Base-by-base conservation (phyloP, 37 sponge, comb jelly and placozoan genomes). In the Tethya wilhelma region DNA sequence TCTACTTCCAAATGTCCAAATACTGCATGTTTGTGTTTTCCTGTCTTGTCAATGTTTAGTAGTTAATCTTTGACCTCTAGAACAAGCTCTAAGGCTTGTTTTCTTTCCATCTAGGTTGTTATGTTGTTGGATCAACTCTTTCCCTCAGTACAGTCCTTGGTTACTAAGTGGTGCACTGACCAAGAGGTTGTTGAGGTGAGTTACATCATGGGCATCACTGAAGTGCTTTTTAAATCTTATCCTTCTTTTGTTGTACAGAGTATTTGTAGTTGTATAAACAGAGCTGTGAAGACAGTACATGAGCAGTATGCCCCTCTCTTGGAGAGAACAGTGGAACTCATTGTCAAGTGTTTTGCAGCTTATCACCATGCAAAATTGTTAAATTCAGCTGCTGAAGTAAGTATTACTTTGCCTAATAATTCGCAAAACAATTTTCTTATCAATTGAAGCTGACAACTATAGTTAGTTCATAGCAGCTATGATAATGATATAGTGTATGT, bases 301-400 rank as follows among this genome's bases (percentile, higher is more conserved):
- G 49, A 79, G 22, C 94, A 93, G 79, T 93, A 80, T 40, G 46
- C 45, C 26, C 79, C 77, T 22, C 82, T 90, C 33, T 44, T 90
- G 69, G 78, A 85, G 40, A 82, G 71, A 19, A 85, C 86, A 0
- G 74, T 75, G 53, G 82, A 89, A n/a, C 38, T 93, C 28, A n/a
- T 93, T 19, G 57, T 89, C 3, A 44, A 93, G 78, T 86, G 84
- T 45, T 72, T 79, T n/a, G 63, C 86, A 19, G 82, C 86, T 19
- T 69, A 82, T 23, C 68, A 86, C 43, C 78, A 93, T 43, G 63
- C 77, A 22, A 76, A 59, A 38, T 41, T 90, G 36, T 71, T 90
- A 43, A 78, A 85, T 64, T 71, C 81, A 2, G 82, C 91, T 5
- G 46, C 60, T 30, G 77, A 90, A 59, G 91, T 90, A 7, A 60